phyloP scores from a whole-genome alignment of 2,888 invertebrate species.

The Tuta absoluta region DNA sequence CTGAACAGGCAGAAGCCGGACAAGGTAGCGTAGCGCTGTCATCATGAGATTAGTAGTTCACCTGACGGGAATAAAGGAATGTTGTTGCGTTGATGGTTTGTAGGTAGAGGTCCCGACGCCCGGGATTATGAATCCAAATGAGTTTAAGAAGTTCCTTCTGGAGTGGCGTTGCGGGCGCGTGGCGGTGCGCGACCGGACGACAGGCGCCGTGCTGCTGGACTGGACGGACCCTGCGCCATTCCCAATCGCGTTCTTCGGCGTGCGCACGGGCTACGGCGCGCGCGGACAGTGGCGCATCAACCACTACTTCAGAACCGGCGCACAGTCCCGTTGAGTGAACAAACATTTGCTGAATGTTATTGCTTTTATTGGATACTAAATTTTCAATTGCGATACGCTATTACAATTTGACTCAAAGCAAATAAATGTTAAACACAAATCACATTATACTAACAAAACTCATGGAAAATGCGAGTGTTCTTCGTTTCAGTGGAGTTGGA shows the following conservation, averaged over 20 bases:
- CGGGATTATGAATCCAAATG: constrained; percentile 78
- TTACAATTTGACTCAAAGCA: neutral
- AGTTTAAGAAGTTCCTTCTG: constrained; percentile 79
- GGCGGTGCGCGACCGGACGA: constrained; percentile 69
- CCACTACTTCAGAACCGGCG: constrained; percentile 56
- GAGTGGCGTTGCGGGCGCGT: constrained; percentile 81
- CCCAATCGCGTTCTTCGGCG: constrained; percentile 82
- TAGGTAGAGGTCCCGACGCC: constrained; percentile 82
- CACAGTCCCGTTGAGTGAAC: constrained; percentile 67
- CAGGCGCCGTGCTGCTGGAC: constrained; percentile 79
- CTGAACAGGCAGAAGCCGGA: constrained; percentile 83
- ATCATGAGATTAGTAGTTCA: constrained; percentile 38
- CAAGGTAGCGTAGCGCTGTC: constrained; percentile 73
- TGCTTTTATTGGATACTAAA: constrained; percentile 59
- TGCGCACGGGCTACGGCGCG: constrained; percentile 84
- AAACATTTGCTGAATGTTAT: constrained; percentile 43
- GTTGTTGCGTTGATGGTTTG: constrained; percentile 45
- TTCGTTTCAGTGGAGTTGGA: constrained; percentile 33
- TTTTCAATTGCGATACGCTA: constrained; percentile 23
- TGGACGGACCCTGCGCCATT: constrained; percentile 83
- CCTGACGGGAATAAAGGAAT: constrained; percentile 39
- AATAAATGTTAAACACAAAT: neutral
- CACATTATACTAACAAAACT: constrained; percentile 34
- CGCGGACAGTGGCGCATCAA: constrained; percentile 83
- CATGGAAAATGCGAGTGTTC: constrained; percentile 43